phyloP scores from a whole-genome alignment of 2,797 vertebrate genomes.

The Falco biarmicus region DNA sequence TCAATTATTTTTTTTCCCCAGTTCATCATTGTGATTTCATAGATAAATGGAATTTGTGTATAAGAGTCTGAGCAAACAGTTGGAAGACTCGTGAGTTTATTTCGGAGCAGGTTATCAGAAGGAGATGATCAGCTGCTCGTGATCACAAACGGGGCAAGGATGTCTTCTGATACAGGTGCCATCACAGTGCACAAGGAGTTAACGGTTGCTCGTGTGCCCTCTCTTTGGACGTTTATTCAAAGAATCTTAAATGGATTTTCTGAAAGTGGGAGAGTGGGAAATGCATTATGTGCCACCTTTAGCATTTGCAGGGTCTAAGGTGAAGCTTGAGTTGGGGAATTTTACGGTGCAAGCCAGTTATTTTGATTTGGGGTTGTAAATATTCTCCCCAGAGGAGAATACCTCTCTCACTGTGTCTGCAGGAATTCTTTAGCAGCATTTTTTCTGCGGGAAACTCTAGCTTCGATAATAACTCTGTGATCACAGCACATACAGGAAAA shows the following conservation, averaged over 20 bases:
- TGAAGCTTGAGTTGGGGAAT: conserved; percentile 31
- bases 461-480: not conserved
- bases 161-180: not conserved
- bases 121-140: not conserved
- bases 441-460: not conserved
- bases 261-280: conserved; percentile 16
- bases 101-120: not conserved
- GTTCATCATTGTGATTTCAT: conserved; percentile 8
- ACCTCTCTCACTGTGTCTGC: not conserved
- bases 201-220: not conserved
- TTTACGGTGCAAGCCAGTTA: conserved; percentile 38
- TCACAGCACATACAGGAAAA: not conserved
- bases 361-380: conserved; percentile 57
- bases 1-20: not conserved
- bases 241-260: conserved; percentile 19
- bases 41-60: conserved; percentile 17
- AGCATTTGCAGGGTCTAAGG: conserved; percentile 33
- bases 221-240: conserved; percentile 16
- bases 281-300: conserved; percentile 41
- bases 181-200: not conserved
- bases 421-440: not conserved
- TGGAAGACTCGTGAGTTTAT: not conserved
- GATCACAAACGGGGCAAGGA: not conserved
- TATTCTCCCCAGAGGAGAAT: conserved; percentile 16
- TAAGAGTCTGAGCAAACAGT: conserved; percentile 50